Evolutionary conservation across 1,140 invertebrate species (phyloP).

Genomic region (Leucophenga varia): DNA sequence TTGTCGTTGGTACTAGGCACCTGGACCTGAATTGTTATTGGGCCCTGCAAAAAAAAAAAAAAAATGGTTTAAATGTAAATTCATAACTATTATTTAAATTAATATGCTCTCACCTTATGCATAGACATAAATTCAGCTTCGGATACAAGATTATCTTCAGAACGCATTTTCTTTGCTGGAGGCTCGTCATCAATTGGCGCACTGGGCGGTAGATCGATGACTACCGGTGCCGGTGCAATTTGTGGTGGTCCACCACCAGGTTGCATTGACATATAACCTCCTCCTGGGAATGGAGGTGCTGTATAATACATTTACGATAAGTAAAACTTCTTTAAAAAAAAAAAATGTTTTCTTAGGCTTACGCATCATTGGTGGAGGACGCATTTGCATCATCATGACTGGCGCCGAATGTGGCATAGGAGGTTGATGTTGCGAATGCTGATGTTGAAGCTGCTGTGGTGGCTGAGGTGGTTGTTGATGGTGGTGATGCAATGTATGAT

Average conservation of each 20-base stretch:
- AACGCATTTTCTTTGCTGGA: constrained; percentile 81
- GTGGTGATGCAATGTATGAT: constrained; percentile 26
- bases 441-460: constrained; percentile 54
- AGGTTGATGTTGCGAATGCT: constrained; percentile 23
- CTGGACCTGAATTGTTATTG: constrained; percentile 75
- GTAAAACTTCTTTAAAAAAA: background rate
- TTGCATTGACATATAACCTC: constrained; percentile 54
- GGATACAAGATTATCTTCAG: constrained; percentile 89
- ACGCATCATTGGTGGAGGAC: constrained; percentile 65
- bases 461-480: constrained; percentile 45
- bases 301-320: background rate
- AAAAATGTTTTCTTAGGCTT: constrained; percentile 25
- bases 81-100: constrained; percentile 3
- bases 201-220: constrained; percentile 47
- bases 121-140: constrained; percentile 65
- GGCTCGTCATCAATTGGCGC: constrained; percentile 77
- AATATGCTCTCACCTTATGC: constrained; percentile 53
- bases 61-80: background rate
- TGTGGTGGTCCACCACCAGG: constrained; percentile 29
- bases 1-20: constrained; percentile 86
- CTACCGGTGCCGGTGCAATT: constrained; percentile 57
- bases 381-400: constrained; percentile 70
- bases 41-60: constrained; percentile 59
- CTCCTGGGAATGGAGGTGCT: constrained; percentile 56
- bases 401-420: constrained; percentile 59